Conservation (phyloP, 2,113 vertebrate genomes). For the Anarhynchus alexandrinus region DNA sequence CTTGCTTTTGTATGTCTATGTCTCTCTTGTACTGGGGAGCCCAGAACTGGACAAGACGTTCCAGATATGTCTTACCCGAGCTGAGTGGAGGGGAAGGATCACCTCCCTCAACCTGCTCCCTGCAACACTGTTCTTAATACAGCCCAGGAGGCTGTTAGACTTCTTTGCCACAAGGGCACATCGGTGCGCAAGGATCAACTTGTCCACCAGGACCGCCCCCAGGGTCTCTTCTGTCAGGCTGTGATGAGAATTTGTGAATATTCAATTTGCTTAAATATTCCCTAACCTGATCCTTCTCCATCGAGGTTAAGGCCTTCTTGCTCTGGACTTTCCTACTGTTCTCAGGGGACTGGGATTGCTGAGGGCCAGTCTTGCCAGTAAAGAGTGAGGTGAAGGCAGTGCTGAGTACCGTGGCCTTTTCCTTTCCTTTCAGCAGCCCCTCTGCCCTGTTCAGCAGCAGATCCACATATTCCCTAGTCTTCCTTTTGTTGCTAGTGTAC, state of each 20-base stretch:
- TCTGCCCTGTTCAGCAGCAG: background rate
- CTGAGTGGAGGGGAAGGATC: background rate
- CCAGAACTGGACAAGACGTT: background rate
- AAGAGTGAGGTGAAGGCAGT: background rate
- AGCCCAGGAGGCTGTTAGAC: background rate
- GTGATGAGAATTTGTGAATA: background rate
- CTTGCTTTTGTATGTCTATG: background rate
- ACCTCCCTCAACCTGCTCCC: background rate
- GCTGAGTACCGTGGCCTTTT: background rate
- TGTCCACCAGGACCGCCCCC: background rate
- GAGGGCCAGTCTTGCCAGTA: background rate
- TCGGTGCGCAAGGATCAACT: background rate
- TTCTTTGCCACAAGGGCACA: background rate
- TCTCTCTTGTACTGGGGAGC: background rate
- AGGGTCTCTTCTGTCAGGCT: background rate
- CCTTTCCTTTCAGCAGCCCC: background rate
- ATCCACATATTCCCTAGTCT: background rate
- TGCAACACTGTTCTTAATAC: background rate
- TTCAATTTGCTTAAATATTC: background rate
- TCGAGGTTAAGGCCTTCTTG: background rate
- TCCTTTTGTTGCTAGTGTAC: background rate
- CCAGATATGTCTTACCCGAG: background rate
- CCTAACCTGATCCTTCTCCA: background rate
- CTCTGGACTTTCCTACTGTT: background rate
- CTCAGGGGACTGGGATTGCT: background rate